Evolutionary conservation across 2,888 invertebrate genomes (phyloP).

Genomic region (Hypomecis atomaria): DNA sequence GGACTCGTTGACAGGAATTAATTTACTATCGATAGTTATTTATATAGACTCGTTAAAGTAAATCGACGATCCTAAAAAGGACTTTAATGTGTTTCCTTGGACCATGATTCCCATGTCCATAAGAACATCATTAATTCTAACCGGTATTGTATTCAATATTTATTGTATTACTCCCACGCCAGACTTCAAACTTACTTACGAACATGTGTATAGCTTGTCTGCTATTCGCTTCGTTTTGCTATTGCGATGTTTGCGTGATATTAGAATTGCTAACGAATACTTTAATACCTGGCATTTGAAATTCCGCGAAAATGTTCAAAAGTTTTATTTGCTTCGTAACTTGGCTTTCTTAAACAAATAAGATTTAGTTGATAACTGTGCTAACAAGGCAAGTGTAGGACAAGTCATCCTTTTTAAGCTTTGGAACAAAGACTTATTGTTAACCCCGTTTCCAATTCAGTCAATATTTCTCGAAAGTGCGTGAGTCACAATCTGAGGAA

Average conservation of each 20-base stretch:
- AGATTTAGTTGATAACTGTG: slow-evolving; percentile 1
- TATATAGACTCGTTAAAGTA: slow-evolving; percentile 52
- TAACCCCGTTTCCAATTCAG: slow-evolving; percentile 41
- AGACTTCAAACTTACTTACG: slow-evolving; percentile 31
- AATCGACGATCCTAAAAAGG: slow-evolving; percentile 54
- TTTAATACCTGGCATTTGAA: slow-evolving; percentile 16
- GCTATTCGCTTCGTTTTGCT: slow-evolving; percentile 31
- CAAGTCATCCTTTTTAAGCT: slow-evolving; percentile 24
- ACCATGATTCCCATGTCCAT: slow-evolving; percentile 49
- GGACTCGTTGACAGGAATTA: slow-evolving; percentile 51
- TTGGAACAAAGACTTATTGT: slow-evolving; percentile 43
- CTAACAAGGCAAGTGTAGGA: slow-evolving; percentile 5
- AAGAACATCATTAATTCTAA: slow-evolving; percentile 54
- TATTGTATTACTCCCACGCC: slow-evolving; percentile 53
- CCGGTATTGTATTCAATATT: slow-evolving; percentile 41
- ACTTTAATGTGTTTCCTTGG: slow-evolving; percentile 55
- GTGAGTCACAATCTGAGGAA: slow-evolving; percentile 58
- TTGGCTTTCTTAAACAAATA: slow-evolving; percentile 12
- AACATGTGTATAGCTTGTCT: slow-evolving; percentile 31
- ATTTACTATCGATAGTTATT: slow-evolving; percentile 53
- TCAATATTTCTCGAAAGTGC: slow-evolving; percentile 53
- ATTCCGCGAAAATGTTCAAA: slow-evolving; percentile 18
- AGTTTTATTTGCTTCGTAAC: slow-evolving; percentile 2
- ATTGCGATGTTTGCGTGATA: slow-evolving; percentile 35
- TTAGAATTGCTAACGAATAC: slow-evolving; percentile 35